Percentiles rank a stretch among this genome's conserved stretches.
Conservation (phyloP, 2,888 invertebrate genomes). For the Chrysina gloriosa region DNA sequence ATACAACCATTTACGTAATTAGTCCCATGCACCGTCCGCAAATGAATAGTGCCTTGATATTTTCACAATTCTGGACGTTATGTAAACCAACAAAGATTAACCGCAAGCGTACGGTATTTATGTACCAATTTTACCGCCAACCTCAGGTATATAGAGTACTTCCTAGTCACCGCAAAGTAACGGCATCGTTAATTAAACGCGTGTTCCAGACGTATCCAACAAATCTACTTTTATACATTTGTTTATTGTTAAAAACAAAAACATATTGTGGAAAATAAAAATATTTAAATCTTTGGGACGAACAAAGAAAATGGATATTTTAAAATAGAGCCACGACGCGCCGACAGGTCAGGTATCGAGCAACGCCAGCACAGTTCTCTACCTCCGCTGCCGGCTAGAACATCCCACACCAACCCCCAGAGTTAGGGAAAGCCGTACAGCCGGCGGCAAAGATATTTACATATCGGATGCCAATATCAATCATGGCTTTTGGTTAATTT, state of each 20-base stretch:
- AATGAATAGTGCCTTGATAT: no score
- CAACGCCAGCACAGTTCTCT: conserved; percentile 43
- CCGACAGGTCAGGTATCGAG: conserved; percentile 63
- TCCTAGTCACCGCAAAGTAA: conserved; percentile 29
- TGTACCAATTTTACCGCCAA: conserved; percentile 21
- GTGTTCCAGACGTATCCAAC: conserved; percentile 23
- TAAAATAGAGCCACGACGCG: conserved; percentile 56
- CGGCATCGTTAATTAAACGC: conserved; percentile 30
- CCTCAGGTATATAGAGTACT: conserved; percentile 26
- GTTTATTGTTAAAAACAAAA: background rate
- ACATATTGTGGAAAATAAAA: background rate
- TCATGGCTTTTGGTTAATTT: background rate
- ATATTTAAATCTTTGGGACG: background rate
- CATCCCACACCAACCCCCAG: conserved; percentile 60
- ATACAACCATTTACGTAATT: no score
- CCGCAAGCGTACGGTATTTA: conserved; percentile 30
- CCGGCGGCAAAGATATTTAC: conserved; percentile 69
- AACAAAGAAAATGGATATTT: conserved; percentile 12
- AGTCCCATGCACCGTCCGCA: no score
- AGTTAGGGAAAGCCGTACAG: conserved; percentile 65
- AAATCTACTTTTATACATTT: conserved; percentile 1
- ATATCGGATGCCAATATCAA: conserved; percentile 58
- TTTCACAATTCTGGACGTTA: conserved; percentile 15
- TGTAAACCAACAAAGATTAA: conserved; percentile 23
- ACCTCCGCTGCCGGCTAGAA: conserved; percentile 52